Evolutionary conservation across 1,140 invertebrate genomes (phyloP).

Genomic region (Drosophila ambigua): DNA sequence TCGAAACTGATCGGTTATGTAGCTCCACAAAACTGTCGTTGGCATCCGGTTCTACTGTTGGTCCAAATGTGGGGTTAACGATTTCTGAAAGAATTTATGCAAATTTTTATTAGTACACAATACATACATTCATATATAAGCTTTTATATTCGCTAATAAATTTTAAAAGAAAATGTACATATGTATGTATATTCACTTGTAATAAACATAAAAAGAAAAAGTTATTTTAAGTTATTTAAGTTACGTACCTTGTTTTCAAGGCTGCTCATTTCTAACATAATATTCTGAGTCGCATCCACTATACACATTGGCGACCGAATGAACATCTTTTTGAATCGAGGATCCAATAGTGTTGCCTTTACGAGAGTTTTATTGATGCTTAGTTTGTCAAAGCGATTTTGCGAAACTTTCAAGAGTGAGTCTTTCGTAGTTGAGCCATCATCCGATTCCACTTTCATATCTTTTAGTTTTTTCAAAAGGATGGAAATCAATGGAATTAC

Average conservation of each 20-base stretch:
- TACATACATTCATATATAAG: too few species aligned
- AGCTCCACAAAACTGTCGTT: neutral
- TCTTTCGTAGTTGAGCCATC: slow-evolving; percentile 1
- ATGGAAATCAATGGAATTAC: slow-evolving; percentile 1
- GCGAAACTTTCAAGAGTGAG: slow-evolving; percentile 4
- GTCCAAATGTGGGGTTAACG: too few species aligned
- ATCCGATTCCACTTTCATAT: slow-evolving; percentile 17
- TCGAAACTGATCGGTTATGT: too few species aligned
- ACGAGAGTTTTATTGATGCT: slow-evolving; percentile 22
- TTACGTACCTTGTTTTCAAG: slow-evolving; percentile 6
- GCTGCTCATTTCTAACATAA: slow-evolving; percentile 9
- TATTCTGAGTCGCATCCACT: slow-evolving; percentile 6
- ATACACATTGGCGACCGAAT: slow-evolving; percentile 4
- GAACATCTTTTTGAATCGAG: slow-evolving; percentile 15
- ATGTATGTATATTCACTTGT: too few species aligned
- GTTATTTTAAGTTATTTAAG: slow-evolving; percentile 18
- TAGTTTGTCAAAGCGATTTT: slow-evolving; percentile 14
- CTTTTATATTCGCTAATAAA: too few species aligned
- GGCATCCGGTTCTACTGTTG: neutral
- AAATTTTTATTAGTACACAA: too few species aligned
- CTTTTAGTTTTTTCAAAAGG: slow-evolving; percentile 1
- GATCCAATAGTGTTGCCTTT: slow-evolving; percentile 15
- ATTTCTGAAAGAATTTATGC: too few species aligned
- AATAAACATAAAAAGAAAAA: neutral
- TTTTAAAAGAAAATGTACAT: too few species aligned